Evolutionary conservation across 37 sponge, comb jelly and placozoan genomes (phyloP).

Genomic region (Axinella damicornis): DNA sequence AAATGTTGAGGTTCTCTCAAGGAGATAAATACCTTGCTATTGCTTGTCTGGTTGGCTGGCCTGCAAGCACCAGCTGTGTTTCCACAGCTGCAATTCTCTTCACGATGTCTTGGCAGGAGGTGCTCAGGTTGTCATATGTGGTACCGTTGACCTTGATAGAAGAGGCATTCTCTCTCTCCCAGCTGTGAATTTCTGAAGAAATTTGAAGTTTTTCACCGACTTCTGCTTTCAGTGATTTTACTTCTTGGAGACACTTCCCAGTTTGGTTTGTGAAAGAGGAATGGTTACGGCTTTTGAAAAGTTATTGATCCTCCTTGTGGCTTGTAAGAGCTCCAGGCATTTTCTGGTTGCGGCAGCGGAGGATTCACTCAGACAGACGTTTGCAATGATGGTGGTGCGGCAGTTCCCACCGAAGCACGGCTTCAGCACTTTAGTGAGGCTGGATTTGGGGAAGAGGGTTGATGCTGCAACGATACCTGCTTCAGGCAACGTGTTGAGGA

Average conservation of each 20-base stretch:
- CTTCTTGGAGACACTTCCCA: not conserved
- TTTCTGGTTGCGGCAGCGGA: not conserved
- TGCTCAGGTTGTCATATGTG: slow-evolving; percentile 6
- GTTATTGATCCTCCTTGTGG: not conserved
- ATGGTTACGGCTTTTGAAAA: not conserved
- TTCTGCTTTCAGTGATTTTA: not conserved
- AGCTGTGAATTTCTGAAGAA: too few species aligned
- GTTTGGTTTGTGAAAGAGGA: not conserved
- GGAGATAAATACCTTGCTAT: too few species aligned
- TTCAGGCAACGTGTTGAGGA: slow-evolving; percentile 2
- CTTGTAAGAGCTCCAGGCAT: slow-evolving; percentile 11
- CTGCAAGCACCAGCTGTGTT: slow-evolving; percentile 1
- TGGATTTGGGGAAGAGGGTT: slow-evolving; percentile 23
- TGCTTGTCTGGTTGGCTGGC: not conserved
- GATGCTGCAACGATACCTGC: not conserved
- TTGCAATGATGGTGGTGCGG: slow-evolving; percentile 18
- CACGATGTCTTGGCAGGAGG: slow-evolving; percentile 15
- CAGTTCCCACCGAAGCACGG: slow-evolving; percentile 63
- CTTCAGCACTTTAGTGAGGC: slow-evolving; percentile 54
- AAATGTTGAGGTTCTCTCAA: too few species aligned
- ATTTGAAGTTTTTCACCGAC: slow-evolving; percentile 14
- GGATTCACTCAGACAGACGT: slow-evolving; percentile 11
- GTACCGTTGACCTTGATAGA: slow-evolving; percentile 12
- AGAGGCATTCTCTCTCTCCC: not conserved
- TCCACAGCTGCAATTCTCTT: slow-evolving; percentile 8